Base-by-base conservation (phyloP, 2,888 invertebrate species). In the Bugulina stolonifera region DNA sequence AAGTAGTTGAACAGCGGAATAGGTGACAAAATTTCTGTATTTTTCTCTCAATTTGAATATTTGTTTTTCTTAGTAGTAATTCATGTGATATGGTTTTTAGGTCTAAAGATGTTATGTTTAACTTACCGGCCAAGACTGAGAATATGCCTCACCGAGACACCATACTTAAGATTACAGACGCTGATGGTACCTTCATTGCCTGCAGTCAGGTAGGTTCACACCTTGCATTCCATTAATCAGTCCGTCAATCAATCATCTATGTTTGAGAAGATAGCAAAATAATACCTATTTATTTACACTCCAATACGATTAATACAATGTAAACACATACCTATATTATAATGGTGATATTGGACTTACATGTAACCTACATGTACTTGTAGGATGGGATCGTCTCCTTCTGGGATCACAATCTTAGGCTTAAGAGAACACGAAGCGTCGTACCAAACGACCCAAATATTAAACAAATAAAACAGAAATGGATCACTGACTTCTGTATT, bases 401-500 rank as follows among this genome's bases (percentile, higher is more conserved):
- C 76, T 84, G 84, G 84, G 78, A 80, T 23, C 75, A 78, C 29
- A 77, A 72, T 69, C 76, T 80, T 10, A 81, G 82, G 27, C 75
- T 82, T 29, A 84, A 83, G 74, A 78, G 80, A 75, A 78, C 70
- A 1, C 35, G 70, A n/a, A 70, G 23, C 25, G 58, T 71, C 5
- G 70, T 71, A 2, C 43, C 58, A 10, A 70, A 32, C n/a, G 70
- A 54, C 18, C 2, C 23, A 3, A 23, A n/a, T 23, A 25, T 70
- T 3, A 74, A 75, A 58, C 43, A 73, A 22, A 71, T 71, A 35
- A 75, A 73, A 73, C 79, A 81, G 32, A 84, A 84, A 76, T 84
- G 84, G 84, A 84, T 84, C 43, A 84, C 84, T 76, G 84, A 85
- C 74, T 84, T 84, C 76, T 78, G 80, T 34, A 78, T 85, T 35